A percentile compares a stretch with the other conserved stretches of the same genome.
These are phyloP conservation scores for Rhabdomys dilectus DNA, from an alignment of 2,113 vertebrate species.

Conservation along the genomic window DNA sequence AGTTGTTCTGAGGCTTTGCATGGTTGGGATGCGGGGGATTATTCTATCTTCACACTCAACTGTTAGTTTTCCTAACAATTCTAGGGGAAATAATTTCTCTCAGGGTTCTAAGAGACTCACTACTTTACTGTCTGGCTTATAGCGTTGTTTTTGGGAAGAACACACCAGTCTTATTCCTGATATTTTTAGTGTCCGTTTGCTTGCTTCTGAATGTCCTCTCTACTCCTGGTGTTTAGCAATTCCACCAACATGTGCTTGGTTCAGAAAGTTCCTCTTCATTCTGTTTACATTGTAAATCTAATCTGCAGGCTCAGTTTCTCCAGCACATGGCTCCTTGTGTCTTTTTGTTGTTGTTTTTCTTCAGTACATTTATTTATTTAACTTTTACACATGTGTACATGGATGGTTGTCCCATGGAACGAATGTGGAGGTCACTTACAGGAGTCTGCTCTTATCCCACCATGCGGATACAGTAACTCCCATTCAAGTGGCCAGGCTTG, in stretches of 20 bases:
- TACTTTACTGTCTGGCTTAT: neutral
- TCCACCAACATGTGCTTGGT: constrained; percentile 26
- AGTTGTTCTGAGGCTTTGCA: neutral
- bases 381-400: neutral
- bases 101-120: constrained; percentile 13
- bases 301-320: neutral
- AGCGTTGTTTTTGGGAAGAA: neutral
- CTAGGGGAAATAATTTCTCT: neutral
- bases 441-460: neutral
- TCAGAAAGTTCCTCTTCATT: neutral
- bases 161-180: neutral
- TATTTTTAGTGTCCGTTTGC: neutral
- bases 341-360: neutral
- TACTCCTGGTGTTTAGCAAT: neutral
- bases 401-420: neutral
- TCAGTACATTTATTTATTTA: neutral
- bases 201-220: neutral
- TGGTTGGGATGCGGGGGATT: neutral
- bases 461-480: no score
- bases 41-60: neutral
- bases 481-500: neutral
- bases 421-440: neutral
- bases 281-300: neutral
- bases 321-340: neutral
- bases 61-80: neutral